A percentile compares a stretch with the other conserved stretches of the same genome.
phyloP scores from a whole-genome alignment of 2,797 vertebrate species.

The Coluber constrictor region DNA sequence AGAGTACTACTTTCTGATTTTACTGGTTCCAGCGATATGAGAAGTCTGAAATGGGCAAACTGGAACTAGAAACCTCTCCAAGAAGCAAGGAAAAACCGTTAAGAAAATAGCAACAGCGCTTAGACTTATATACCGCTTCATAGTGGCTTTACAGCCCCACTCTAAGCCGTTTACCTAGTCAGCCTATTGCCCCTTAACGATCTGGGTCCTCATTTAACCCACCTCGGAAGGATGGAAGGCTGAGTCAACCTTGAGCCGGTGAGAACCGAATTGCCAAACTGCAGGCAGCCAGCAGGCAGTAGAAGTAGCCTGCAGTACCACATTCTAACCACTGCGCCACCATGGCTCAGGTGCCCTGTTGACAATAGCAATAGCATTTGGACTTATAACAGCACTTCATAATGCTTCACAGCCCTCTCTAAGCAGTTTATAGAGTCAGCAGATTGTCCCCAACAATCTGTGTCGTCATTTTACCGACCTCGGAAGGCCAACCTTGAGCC shows the following conservation, averaged over 20 bases:
- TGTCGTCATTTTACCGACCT: background rate
- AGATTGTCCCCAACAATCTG: background rate
- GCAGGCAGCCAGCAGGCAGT: too few species aligned
- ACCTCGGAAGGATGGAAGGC: background rate
- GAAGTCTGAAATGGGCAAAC: background rate
- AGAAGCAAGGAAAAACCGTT: background rate
- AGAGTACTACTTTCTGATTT: background rate
- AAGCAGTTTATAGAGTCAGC: background rate
- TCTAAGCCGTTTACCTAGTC: background rate
- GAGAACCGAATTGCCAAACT: background rate
- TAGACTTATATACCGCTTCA: background rate
- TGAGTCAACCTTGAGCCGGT: background rate
- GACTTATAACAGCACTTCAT: background rate
- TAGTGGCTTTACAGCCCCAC: background rate
- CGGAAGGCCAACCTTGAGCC: background rate
- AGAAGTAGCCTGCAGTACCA: background rate
- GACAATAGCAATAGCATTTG: too few species aligned
- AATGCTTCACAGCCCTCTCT: background rate
- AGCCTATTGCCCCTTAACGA: background rate
- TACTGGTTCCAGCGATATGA: background rate
- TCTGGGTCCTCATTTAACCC: background rate
- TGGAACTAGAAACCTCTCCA: background rate
- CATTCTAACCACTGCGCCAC: background rate
- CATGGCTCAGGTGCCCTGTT: background rate
- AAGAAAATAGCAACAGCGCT: background rate